Evolutionary conservation across 2,113 vertebrate species (phyloP).

Genomic region (Platycercus adscitus): DNA sequence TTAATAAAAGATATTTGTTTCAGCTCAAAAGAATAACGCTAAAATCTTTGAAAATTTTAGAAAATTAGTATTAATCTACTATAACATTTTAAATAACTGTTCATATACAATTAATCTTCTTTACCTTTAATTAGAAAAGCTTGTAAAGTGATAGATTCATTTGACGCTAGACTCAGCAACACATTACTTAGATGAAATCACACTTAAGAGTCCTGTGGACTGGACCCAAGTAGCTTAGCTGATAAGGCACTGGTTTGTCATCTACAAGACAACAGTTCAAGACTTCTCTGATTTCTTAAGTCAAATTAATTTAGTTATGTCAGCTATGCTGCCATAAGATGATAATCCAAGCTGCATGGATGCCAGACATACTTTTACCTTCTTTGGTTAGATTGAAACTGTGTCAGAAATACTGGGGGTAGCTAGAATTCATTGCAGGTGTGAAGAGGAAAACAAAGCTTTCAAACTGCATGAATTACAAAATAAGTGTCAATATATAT

Average conservation of each 20-base stretch:
- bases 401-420: conserved; percentile 14
- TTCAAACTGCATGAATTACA: background rate
- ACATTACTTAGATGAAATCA: conserved; percentile 70
- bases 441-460: background rate
- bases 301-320: conserved; percentile 82
- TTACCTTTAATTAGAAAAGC: conserved; percentile 49
- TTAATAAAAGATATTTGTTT: background rate
- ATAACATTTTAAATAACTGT: background rate
- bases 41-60: background rate
- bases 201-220: conserved; percentile 66
- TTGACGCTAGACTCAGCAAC: conserved; percentile 54
- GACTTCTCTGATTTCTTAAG: conserved; percentile 74
- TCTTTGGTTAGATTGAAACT: conserved; percentile 52
- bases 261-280: conserved; percentile 72
- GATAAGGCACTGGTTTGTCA: conserved; percentile 80
- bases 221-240: conserved; percentile 63
- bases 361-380: conserved; percentile 72
- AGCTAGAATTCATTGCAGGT: conserved; percentile 14
- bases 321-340: conserved; percentile 74
- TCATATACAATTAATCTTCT: conserved; percentile 19
- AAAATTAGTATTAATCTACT: background rate
- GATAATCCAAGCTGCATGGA: conserved; percentile 72
- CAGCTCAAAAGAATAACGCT: background rate
- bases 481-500: background rate
- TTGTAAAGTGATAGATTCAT: background rate